These are phyloP conservation scores for Homalodisca vitripennis DNA, from an alignment of 1,140 invertebrate species.

Conservation along the genomic window DNA sequence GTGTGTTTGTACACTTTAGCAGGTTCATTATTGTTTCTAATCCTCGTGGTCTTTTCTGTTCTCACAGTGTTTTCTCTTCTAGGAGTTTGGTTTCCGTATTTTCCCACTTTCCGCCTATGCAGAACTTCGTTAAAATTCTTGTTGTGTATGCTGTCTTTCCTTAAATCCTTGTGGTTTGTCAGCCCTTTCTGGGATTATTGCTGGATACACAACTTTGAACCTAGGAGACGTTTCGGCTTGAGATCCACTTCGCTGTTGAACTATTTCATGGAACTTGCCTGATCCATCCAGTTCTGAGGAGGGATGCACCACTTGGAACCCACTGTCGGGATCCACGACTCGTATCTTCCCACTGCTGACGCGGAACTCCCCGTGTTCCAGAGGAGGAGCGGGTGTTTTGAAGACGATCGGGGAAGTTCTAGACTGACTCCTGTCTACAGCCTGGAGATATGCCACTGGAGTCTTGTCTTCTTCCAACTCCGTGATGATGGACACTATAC, in stretches of 20 bases:
- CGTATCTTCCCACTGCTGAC: constrained; percentile 3
- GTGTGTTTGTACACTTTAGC: constrained; percentile 14
- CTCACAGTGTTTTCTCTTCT: constrained; percentile 13
- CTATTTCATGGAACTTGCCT: neutral
- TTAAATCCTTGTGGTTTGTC: too few relatives aligned
- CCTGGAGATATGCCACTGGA: neutral
- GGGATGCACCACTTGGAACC: constrained; percentile 2
- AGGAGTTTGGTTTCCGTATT: constrained; percentile 17
- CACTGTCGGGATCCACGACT: constrained; percentile 5
- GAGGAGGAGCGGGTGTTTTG: neutral
- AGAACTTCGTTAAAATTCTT: too few relatives aligned
- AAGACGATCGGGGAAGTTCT: neutral
- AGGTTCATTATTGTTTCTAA: constrained; percentile 14
- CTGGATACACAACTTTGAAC: too few relatives aligned
- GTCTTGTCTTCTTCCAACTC: constrained; percentile 4
- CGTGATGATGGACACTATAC: constrained; percentile 10
- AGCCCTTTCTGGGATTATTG: too few relatives aligned
- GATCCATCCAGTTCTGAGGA: neutral
- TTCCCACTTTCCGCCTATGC: neutral
- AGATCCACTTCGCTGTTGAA: neutral
- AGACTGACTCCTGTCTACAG: neutral
- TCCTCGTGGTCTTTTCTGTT: neutral
- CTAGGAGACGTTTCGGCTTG: neutral
- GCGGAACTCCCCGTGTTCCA: neutral
- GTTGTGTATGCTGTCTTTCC: too few relatives aligned